phyloP scores from a whole-genome alignment of 2,113 vertebrate species.

The Trematomus loennbergii region DNA sequence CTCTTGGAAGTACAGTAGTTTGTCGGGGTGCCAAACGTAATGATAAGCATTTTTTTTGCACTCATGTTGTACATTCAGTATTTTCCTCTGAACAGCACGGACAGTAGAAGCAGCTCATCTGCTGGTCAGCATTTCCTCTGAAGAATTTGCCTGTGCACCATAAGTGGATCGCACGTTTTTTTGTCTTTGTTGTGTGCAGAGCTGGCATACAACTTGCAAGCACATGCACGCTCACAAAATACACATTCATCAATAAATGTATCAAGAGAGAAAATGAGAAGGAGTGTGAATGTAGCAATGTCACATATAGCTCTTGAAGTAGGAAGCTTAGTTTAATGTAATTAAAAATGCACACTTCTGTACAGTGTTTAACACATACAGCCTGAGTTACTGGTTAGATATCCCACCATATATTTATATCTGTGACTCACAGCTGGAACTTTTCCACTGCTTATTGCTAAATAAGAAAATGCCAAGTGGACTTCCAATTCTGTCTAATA shows the following conservation, averaged over 20 bases:
- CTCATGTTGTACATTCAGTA: constrained; percentile 65
- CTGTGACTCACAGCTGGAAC: constrained; percentile 46
- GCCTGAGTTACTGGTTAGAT: constrained; percentile 33
- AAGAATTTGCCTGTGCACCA: constrained; percentile 76
- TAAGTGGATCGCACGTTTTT: constrained; percentile 47
- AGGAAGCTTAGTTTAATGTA: constrained; percentile 23
- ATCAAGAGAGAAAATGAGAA: constrained; percentile 33
- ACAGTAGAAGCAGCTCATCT: constrained; percentile 71
- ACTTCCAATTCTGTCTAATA: constrained; percentile 28
- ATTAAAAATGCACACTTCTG: constrained; percentile 43
- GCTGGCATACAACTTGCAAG: constrained; percentile 46
- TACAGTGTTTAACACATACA: constrained; percentile 38
- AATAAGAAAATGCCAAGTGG: constrained; percentile 25
- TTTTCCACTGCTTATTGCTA: constrained; percentile 24
- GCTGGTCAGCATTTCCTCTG: constrained; percentile 80
- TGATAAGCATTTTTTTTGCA: constrained; percentile 71
- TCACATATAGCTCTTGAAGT: constrained; percentile 14
- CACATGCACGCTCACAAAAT: constrained; percentile 39
- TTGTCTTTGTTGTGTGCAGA: constrained; percentile 55
- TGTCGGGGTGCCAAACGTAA: constrained; percentile 75
- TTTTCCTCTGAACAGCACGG: constrained; percentile 66
- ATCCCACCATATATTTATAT: constrained; percentile 34
- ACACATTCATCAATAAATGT: constrained; percentile 65
- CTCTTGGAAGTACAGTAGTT: constrained; percentile 63
- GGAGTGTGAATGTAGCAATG: constrained; percentile 15